Base-by-base conservation (phyloP, 2,113 vertebrate species). In the Ciconia boyciana region DNA sequence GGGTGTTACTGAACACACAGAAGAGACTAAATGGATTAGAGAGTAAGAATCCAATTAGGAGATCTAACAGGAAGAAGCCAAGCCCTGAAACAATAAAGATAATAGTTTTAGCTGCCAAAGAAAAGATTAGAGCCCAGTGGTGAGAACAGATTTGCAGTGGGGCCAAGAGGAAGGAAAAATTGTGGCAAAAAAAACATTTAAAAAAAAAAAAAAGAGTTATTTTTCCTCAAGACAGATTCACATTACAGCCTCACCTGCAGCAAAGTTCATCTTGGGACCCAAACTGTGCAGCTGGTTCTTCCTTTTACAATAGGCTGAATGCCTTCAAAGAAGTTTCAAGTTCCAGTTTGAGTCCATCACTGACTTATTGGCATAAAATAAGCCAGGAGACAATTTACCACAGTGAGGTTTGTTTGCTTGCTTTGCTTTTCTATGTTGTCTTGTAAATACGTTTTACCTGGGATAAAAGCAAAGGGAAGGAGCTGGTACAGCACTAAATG, bases 41-140 rank as follows among this genome's bases (percentile, higher is more conserved):
- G 85, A 83, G 78, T 48, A 95, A 82, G 97, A 97, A 97, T 93
- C 94, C 94, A 96, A 90, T 96, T 93, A 97, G 78, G 75, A 94
- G 79, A 83, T 94, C 71, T 94, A 92, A 66, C 43, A 90, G 87
- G 90, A 95, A 90, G 93, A 81, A 96, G 72, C 88, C 85, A 91
- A 91, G 85, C 87, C 78, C 78, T 74, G 82, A 82, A 96, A 95
- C 87, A 96, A 94, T 91, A 87, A 92, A 87, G 93, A 69, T 87
- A 94, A 94, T 93, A 77, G 68, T 54, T 95, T 85, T 90, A 95
- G 80, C 62, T 77, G 81, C 93, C 84, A 95, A 95, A 83, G 74
- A 89, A 95, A 79, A 90, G 75, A 96, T 94, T 71, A 83, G 82
- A 92, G 57, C 17, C 4, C 36, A 80, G 43, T 6, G 5, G 68